Base-by-base conservation (phyloP, 2,113 vertebrate species). In the Dipodomys merriami region DNA sequence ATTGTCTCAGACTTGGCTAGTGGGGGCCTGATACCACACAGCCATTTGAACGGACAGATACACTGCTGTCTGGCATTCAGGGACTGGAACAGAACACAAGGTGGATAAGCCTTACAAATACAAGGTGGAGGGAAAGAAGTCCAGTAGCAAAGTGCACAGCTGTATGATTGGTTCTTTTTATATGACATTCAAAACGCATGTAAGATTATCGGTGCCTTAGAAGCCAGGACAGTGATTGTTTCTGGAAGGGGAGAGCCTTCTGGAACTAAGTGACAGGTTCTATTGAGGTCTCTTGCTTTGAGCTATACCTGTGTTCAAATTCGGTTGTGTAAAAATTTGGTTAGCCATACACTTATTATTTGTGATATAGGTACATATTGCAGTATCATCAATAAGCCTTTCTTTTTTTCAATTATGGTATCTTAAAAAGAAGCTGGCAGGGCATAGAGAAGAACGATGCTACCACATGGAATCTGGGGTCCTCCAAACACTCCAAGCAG, bases 401-500 rank as follows among this genome's bases (percentile, higher is more conserved):
- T 46, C 53, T 89, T 86, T 81, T 93, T 7, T 57, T 15, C 76
- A 86, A 94, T 74, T 49, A 78, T 15, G 35, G 16, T 62, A 39
- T 73, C 23, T 71, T n/a, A 46, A 44, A 91, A 27, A 81, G 62
- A 80, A 83, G 67, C 67, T 62, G n/a, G 39, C 13, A 30, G 46
- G 74, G 3, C 30, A 79, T 62, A 11, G 76, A 69, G 16, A 68
- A 68, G 30, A 22, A 13, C 0, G 57, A 33, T 39, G 49, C 72
- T 44, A 49, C 25, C 35, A 6, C 10, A 23, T 2, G 18, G 46
- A 3, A 11, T 23, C 15, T 15, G 15, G 64, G 60, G 30, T 74
- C 67, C 30, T 67, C 11, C 33, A 53, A 29, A 86, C 33, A 85
- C 30, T 77, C 35, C 60, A 71, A 15, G 13, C 0, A 79, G 62